A percentile compares a stretch with the other conserved stretches of the same genome.
These are phyloP conservation scores for Leuciscus waleckii DNA, from an alignment of 2,797 vertebrate genomes.

Conservation along the genomic window DNA sequence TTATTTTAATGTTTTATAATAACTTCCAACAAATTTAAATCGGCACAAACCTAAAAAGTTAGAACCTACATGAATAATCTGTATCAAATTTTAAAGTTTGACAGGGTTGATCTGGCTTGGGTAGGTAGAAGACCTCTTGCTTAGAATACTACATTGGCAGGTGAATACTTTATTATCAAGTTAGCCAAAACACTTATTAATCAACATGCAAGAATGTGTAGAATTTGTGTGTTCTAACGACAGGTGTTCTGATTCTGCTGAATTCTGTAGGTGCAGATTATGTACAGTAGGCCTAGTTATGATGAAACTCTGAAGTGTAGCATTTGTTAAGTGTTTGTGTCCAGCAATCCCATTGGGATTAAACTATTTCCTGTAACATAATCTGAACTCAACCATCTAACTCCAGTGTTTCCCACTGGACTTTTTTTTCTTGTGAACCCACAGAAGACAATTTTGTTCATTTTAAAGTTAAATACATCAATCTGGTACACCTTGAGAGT, in stretches of 20 bases:
- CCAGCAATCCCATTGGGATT: background rate
- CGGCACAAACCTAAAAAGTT: background rate
- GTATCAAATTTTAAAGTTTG: background rate
- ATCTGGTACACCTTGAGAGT: background rate
- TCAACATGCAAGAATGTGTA: no score
- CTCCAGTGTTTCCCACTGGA: background rate
- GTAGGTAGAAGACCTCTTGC: background rate
- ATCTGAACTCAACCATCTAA: slow-evolving; percentile 11
- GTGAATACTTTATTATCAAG: background rate
- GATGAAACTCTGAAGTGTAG: background rate
- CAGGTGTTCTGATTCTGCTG: background rate
- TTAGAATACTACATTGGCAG: background rate
- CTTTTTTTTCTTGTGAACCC: background rate
- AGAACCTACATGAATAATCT: background rate
- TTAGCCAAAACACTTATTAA: background rate
- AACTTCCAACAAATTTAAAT: background rate
- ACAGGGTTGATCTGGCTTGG: background rate
- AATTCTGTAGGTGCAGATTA: background rate
- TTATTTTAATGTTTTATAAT: background rate
- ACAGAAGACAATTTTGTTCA: background rate
- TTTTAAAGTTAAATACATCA: background rate
- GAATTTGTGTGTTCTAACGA: background rate
- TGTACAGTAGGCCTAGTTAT: background rate
- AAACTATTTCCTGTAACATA: background rate
- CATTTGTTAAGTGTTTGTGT: background rate